Percentiles rank a stretch among this genome's conserved stretches.
These are phyloP conservation scores for Pogonocherus hispidulus DNA, from an alignment of 2,888 invertebrate species.

Conservation along the genomic window DNA sequence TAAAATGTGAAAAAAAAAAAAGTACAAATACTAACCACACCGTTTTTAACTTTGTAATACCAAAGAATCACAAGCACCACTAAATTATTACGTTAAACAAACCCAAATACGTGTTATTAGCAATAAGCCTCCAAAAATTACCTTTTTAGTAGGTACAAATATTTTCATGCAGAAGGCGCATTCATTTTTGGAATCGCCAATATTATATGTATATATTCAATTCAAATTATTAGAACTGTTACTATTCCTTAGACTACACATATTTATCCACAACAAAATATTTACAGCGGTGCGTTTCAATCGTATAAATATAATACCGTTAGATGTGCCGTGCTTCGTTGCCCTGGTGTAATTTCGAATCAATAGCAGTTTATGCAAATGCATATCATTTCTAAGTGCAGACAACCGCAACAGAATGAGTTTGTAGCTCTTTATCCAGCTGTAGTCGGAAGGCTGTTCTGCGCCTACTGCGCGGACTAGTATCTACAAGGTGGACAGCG, in stretches of 20 bases:
- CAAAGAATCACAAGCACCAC: too few species aligned
- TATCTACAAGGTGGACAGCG: constrained; percentile 30
- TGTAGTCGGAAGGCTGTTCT: not conserved
- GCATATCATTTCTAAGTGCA: constrained; percentile 30
- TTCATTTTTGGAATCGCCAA: too few species aligned
- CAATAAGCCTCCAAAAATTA: too few species aligned
- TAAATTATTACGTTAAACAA: too few species aligned
- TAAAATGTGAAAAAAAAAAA: too few species aligned
- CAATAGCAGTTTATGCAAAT: constrained; percentile 37
- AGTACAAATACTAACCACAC: too few species aligned
- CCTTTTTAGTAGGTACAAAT: too few species aligned
- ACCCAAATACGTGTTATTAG: too few species aligned
- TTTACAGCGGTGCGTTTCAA: constrained; percentile 7
- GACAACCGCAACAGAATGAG: constrained; percentile 26
- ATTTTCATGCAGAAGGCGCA: too few species aligned
- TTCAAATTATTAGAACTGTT: constrained; percentile 17
- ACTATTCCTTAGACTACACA: not conserved
- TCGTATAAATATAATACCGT: constrained; percentile 41
- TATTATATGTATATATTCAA: not conserved
- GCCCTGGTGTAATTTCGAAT: constrained; percentile 28
- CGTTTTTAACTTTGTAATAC: too few species aligned
- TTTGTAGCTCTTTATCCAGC: constrained; percentile 14
- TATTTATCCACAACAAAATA: constrained; percentile 19
- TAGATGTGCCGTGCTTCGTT: constrained; percentile 32
- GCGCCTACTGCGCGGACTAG: constrained; percentile 21